A percentile compares a stretch with the other conserved stretches of the same genome.
Conservation (phyloP, 2,888 invertebrate species). For the Dione juno region DNA sequence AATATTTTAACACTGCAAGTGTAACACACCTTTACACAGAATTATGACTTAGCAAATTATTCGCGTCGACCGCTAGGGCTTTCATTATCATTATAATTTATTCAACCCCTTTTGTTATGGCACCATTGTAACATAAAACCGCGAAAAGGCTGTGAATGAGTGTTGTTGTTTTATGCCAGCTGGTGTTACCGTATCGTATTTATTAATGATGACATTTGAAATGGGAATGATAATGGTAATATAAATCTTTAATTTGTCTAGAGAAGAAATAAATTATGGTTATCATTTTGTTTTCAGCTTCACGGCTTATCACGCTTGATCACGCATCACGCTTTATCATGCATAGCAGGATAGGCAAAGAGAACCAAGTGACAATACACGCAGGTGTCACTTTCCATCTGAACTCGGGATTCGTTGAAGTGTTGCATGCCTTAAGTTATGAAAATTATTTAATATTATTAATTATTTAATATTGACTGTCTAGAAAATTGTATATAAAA, state of each 20-base stretch:
- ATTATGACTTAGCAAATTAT: conserved; percentile 39
- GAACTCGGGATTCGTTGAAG: too few species aligned
- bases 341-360: too few species aligned
- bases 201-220: conserved; percentile 8
- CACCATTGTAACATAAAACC: conserved; percentile 40
- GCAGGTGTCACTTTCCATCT: too few species aligned
- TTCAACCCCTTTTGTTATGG: conserved; percentile 40
- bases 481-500: neutral
- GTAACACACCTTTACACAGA: conserved; percentile 16
- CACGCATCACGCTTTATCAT: too few species aligned
- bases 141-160: conserved; percentile 30
- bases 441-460: too few species aligned
- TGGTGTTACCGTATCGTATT: conserved; percentile 1
- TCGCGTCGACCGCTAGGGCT: conserved; percentile 34
- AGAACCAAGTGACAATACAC: too few species aligned
- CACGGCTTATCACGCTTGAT: too few species aligned
- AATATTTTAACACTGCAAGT: neutral
- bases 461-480: too few species aligned
- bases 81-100: conserved; percentile 44
- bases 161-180: conserved; percentile 27
- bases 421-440: too few species aligned
- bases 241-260: neutral
- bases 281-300: too few species aligned
- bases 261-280: too few species aligned
- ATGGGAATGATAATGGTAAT: neutral